A percentile compares a stretch with the other conserved stretches of the same genome.
These are phyloP conservation scores for Mactromeris polynyma DNA, from an alignment of 2,888 invertebrate genomes.

Conservation along the genomic window DNA sequence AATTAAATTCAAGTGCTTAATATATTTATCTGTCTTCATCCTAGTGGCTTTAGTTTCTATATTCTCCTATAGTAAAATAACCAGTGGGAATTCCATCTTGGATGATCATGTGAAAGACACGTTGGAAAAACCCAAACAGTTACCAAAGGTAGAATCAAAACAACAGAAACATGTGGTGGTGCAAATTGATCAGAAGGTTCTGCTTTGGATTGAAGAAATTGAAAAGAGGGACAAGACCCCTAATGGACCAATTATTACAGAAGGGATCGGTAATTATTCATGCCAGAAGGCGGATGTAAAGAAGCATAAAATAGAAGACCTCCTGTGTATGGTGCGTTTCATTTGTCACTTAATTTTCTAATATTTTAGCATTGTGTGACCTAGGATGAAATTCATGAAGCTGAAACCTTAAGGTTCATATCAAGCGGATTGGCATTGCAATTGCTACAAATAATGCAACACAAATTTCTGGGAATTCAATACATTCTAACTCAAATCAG, in stretches of 20 bases:
- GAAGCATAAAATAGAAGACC: slow-evolving; percentile 54
- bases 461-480: too few species aligned
- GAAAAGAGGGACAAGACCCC: slow-evolving; percentile 24
- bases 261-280: neutral
- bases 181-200: slow-evolving; percentile 29
- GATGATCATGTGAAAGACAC: neutral
- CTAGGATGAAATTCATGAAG: too few species aligned
- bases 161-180: slow-evolving; percentile 10
- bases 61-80: neutral
- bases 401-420: too few species aligned
- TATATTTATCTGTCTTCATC: neutral
- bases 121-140: neutral
- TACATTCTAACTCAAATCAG: too few species aligned
- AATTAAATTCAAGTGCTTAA: neutral
- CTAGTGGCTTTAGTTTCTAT: neutral
- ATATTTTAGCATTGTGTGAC: too few species aligned
- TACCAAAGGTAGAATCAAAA: neutral
- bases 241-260: neutral
- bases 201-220: slow-evolving; percentile 44
- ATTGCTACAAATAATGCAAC: too few species aligned
- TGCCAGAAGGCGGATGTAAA: slow-evolving; percentile 12
- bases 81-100: neutral
- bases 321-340: slow-evolving; percentile 62
- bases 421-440: too few species aligned
- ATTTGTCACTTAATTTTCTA: too few species aligned